Conservation (phyloP, 2,113 vertebrate genomes). For the Callipepla californica region DNA sequence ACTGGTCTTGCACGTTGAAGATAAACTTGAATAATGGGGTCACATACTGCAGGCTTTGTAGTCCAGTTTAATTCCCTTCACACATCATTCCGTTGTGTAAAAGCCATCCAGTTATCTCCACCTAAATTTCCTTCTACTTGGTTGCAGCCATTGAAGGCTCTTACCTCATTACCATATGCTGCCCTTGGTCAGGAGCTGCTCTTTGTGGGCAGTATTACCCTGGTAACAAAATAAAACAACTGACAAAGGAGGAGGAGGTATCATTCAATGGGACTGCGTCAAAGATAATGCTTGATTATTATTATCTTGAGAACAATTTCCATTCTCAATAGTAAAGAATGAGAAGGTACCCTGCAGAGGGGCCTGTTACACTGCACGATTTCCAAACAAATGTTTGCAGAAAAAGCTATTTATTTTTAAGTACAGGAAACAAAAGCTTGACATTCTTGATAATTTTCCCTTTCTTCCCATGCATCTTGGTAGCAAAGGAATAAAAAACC, state of each 20-base stretch:
- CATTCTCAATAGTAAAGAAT: not conserved
- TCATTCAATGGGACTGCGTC: not conserved
- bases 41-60: not conserved
- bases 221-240: slow-evolving; percentile 8
- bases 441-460: not conserved
- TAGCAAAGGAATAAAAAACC: not conserved
- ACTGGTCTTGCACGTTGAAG: not conserved
- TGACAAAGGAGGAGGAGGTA: not conserved
- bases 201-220: not conserved
- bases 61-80: not conserved
- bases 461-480: not conserved
- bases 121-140: slow-evolving; percentile 17
- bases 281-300: not conserved
- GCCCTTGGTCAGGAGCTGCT: not conserved
- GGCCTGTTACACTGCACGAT: not conserved
- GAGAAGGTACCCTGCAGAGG: not conserved
- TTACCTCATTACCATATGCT: slow-evolving; percentile 39
- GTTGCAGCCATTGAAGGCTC: not conserved
- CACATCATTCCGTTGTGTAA: not conserved
- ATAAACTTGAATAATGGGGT: slow-evolving; percentile 27
- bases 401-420: not conserved
- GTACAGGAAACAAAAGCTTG: not conserved
- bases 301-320: not conserved
- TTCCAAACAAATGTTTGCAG: not conserved
- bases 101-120: not conserved